Conservation (phyloP, 2,797 vertebrate genomes). For the Ceryle rudis region DNA sequence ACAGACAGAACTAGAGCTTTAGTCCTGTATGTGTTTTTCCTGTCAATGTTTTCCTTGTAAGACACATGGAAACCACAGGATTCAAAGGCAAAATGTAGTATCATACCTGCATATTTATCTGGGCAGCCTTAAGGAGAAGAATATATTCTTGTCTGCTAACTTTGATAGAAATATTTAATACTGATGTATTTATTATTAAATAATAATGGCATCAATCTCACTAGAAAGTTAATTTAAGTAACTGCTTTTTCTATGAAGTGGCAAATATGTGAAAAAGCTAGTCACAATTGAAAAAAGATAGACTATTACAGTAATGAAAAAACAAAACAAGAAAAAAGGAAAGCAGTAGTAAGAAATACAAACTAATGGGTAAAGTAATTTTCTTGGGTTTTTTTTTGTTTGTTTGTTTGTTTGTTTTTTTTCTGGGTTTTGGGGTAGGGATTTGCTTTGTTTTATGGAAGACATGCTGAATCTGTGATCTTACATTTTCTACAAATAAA, state of each 20-base stretch:
- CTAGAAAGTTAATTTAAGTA: not conserved
- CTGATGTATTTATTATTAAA: not conserved
- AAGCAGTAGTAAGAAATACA: not conserved
- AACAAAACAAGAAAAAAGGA: not conserved
- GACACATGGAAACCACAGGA: not conserved
- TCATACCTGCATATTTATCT: not conserved
- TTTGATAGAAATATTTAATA: not conserved
- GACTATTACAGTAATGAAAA: not conserved
- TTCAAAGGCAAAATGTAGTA: not conserved
- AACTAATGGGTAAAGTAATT: not conserved
- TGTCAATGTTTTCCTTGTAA: not conserved
- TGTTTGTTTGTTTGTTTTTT: not conserved
- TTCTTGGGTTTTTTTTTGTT: not conserved
- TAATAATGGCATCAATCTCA: rapidly evolving
- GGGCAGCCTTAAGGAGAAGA: not conserved
- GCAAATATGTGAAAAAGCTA: not conserved
- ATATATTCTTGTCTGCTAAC: not conserved
- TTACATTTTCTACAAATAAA: not conserved
- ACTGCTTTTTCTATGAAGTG: not conserved
- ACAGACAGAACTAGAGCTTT: not conserved
- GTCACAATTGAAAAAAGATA: not conserved
- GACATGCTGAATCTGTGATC: not conserved
- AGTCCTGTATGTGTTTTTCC: not conserved
- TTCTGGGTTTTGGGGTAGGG: not conserved
- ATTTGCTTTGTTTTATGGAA: not conserved